phyloP scores from a whole-genome alignment of 2,113 vertebrate species.

The Otocyon megalotis region DNA sequence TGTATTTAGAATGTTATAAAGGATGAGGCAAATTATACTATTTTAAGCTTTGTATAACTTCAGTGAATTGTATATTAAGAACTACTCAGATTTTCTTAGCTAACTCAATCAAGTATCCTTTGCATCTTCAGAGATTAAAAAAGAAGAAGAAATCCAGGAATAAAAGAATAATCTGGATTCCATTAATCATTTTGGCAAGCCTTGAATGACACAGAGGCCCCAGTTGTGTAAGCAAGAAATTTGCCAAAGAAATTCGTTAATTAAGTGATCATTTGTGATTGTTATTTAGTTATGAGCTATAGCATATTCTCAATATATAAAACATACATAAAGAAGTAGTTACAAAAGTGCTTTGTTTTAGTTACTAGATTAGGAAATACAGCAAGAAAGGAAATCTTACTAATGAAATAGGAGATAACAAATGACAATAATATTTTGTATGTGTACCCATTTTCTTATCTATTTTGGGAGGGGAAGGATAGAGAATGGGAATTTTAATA shows the following conservation, averaged over 20 bases:
- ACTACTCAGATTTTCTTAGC: slow-evolving; percentile 10
- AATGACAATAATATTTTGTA: background rate
- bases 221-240: slow-evolving; percentile 18
- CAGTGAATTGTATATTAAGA: background rate
- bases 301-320: background rate
- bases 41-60: slow-evolving; percentile 38
- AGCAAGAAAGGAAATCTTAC: slow-evolving; percentile 16
- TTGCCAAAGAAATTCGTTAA: slow-evolving; percentile 12
- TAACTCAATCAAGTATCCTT: slow-evolving; percentile 16
- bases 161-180: slow-evolving; percentile 42
- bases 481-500: slow-evolving; percentile 24
- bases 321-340: slow-evolving; percentile 20
- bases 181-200: slow-evolving; percentile 47
- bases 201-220: slow-evolving; percentile 10
- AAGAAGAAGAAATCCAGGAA: slow-evolving; percentile 24
- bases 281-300: slow-evolving; percentile 22
- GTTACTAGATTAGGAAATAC: slow-evolving; percentile 26
- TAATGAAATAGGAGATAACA: background rate
- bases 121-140: slow-evolving; percentile 34
- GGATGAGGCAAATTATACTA: background rate
- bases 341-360: background rate
- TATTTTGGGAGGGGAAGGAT: background rate
- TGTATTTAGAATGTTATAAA: slow-evolving; percentile 17
- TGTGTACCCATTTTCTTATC: background rate
- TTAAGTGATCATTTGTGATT: background rate